These are phyloP conservation scores for Heliconius hermathena DNA, from an alignment of 1,140 invertebrate genomes.

Conservation along the genomic window DNA sequence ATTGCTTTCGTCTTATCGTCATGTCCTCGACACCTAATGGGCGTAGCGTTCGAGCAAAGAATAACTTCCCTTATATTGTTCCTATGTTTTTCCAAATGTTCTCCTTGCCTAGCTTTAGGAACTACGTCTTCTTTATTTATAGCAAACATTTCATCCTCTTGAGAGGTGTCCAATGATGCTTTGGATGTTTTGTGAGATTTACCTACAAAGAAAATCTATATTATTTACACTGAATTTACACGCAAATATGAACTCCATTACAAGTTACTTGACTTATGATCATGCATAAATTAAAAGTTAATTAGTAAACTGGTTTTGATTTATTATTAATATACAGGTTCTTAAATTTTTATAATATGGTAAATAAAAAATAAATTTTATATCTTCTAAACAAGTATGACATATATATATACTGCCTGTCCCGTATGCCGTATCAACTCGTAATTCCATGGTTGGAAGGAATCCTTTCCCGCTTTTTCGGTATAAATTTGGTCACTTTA, in stretches of 20 bases:
- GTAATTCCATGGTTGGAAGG: too few relatives aligned
- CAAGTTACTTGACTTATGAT: background rate
- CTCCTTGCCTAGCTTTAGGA: constrained; percentile 41
- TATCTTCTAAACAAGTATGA: constrained; percentile 53
- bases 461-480: too few relatives aligned
- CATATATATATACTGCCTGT: constrained; percentile 54
- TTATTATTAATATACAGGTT: background rate
- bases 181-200: constrained; percentile 40
- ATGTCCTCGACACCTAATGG: constrained; percentile 57
- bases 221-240: constrained; percentile 31
- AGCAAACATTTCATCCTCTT: background rate
- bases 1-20: constrained; percentile 43
- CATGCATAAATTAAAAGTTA: background rate
- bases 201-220: constrained; percentile 60
- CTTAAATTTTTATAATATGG: too few relatives aligned
- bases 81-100: constrained; percentile 57
- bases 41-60: constrained; percentile 61
- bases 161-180: constrained; percentile 25
- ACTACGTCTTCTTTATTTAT: constrained; percentile 23
- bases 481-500: too few relatives aligned
- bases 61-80: constrained; percentile 61
- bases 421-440: constrained; percentile 25
- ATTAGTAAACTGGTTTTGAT: background rate
- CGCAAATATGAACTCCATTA: background rate
- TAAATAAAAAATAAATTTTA: too few relatives aligned